Conservation (phyloP, 2,113 vertebrate genomes). For the Mirza zaza region DNA sequence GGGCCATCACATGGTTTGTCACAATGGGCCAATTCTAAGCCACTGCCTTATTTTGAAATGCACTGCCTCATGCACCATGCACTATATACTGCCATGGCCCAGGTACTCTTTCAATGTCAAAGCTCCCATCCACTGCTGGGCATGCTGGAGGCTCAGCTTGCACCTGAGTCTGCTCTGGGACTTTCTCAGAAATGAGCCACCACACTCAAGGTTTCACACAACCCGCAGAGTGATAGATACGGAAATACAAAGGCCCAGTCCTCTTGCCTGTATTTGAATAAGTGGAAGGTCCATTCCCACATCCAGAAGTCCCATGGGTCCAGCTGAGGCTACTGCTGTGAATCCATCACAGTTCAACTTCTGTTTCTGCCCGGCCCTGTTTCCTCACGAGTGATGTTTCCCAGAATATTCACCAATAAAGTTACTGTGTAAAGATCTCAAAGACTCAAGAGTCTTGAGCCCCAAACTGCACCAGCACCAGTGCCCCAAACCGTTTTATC, state of each 20-base stretch:
- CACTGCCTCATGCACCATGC: neutral
- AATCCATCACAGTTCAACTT: neutral
- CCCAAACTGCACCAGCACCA: neutral
- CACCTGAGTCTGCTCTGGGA: neutral
- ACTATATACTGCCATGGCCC: accelerated
- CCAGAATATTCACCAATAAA: neutral
- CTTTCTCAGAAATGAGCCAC: neutral
- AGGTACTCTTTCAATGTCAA: neutral
- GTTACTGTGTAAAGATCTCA: neutral
- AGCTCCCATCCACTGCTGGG: neutral
- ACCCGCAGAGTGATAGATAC: neutral
- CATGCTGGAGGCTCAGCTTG: neutral
- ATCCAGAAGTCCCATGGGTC: neutral
- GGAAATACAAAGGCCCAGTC: neutral
- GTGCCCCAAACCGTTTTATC: neutral
- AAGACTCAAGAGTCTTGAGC: neutral
- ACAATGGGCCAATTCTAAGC: neutral
- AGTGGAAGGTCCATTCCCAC: neutral
- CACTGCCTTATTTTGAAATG: neutral
- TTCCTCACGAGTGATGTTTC: neutral
- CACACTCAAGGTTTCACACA: neutral
- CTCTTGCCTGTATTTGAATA: neutral
- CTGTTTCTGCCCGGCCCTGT: neutral
- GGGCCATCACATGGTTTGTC: neutral
- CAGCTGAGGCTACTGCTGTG: neutral